Conservation (phyloP, 92 coral and sea anemone genomes). For the Desmophyllum pertusum region DNA sequence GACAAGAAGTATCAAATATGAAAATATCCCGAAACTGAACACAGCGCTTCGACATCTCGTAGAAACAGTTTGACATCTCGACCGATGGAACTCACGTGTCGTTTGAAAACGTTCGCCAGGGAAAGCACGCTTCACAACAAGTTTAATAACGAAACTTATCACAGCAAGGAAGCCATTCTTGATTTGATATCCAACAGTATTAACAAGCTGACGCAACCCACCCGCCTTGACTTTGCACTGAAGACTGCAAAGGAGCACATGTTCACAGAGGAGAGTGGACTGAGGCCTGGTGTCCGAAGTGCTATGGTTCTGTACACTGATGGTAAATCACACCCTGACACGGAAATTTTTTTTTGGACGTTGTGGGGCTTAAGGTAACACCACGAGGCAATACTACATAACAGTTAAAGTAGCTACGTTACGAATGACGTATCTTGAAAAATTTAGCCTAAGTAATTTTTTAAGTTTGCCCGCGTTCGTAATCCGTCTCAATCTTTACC, state of each 20-base stretch:
- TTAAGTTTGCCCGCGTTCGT: too few relatives aligned
- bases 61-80: not conserved
- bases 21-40: not conserved
- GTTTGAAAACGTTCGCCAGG: not conserved
- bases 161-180: not conserved
- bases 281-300: not conserved
- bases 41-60: not conserved
- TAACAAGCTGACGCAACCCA: not conserved
- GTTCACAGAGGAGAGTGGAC: not conserved
- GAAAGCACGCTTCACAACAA: conserved; percentile 5
- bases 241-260: not conserved
- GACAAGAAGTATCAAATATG: conserved; percentile 6
- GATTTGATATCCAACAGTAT: not conserved
- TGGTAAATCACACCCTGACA: conserved; percentile 4
- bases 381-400: not conserved
- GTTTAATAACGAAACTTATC: not conserved
- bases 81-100: not conserved
- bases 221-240: conserved; percentile 5
- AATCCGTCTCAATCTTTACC: too few relatives aligned
- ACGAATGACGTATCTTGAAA: too few relatives aligned
- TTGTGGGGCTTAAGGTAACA: not conserved
- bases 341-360: not conserved
- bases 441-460: too few relatives aligned
- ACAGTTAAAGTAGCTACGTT: not conserved
- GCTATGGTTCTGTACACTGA: conserved; percentile 16